Base-by-base conservation (phyloP, 2,888 invertebrate species). In the Pollenia labialis region DNA sequence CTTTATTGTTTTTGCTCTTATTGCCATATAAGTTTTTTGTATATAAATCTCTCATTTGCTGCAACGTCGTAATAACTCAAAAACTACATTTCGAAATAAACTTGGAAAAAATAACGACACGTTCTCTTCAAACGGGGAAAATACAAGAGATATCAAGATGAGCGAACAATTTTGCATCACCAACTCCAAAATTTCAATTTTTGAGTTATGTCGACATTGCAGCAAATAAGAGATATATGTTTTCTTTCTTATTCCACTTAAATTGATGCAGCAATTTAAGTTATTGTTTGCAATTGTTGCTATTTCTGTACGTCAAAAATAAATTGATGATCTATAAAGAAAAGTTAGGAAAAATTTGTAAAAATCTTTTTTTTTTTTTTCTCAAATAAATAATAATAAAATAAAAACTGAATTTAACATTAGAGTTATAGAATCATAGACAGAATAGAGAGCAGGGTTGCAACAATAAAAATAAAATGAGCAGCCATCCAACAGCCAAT, bases 181-280 rank as follows among this genome's bases (percentile, higher is more conserved):
- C 6, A 6, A 6, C 32, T 32, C 4, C 32, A 32, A 32, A 32
- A 32, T 32, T 32, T 6, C 4, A 32, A 1, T 32, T 32, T 32
- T 32, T 32, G 32, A 32, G 32, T 32, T 32, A 32, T 32, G 32
- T 6, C 32, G 32, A 32, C 32, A 6, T 32, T 32, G 32, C 32
- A 32, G 32, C 32, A 32, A 32, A 32, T 32, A 6, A 32, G 32
- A 4, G 6, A 4, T 4, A 4, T 40, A 10, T 40, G 4, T 14
- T 58, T 18, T 12, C 7, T 40, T 62, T 42, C 54, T 4, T 44
- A 60, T 68, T 64, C 56, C 50, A 71, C 52, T 54, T 44, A 74
- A 86, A 86, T 83, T 81, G 86, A 76, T 87, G 86, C 83, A 77
- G 72, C 76, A 76, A 81, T 83, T 84, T 84, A 44, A 76, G 71